Base-by-base conservation (phyloP, 2,113 vertebrate genomes). In the Podarcis cretensis region DNA sequence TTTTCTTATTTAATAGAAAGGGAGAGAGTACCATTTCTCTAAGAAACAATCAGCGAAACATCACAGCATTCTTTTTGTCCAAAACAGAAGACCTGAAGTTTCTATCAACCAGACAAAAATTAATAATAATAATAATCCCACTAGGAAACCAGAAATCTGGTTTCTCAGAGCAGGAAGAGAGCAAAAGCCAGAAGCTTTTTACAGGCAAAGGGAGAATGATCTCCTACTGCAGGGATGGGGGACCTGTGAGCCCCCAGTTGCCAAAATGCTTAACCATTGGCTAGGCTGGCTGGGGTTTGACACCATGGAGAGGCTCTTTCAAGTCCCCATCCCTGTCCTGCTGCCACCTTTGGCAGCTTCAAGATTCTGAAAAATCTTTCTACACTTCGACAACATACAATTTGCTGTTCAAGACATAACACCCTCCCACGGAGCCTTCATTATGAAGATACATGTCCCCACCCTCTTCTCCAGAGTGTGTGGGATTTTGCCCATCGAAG, bases 1-100 rank as follows among this genome's bases (percentile, higher is more conserved):
- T 75, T 92, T 23, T 80, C 96, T 96, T 54, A 54, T 54, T 95
- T 91, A 93, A 90, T 86, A 89, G 76, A 90, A 90, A 81, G 91
- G 68, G 0, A 84, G 93, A 88, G 93, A 92, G 94, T 35, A 35
- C n/a, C 73, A 95, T 93, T 95, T 94, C 69, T 89, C 82, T 77
- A 14, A 69, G 82, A 79, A 81, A 63, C 65, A 86, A 77, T 30
- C 86, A 83, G 91, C 66, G 83, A 48, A 0, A 75, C 1, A 0
- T 1, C 84, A 81, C 3, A 81, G 66, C 48, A 18, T 21, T 48
- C 8, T 48, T 6, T 18, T 63, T 40, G 25, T 18, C 30, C 63
- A 82, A 75, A 89, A 71, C 35, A 48, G 48, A 88, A 88, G 40
- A 0, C 0, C 14, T 5, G 57, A 79, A 2, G 82, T 20, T 18